Percentiles rank a stretch among this genome's conserved stretches.
Evolutionary conservation across 2,888 invertebrate genomes (phyloP).

Genomic region (Hirtodrosophila alboralis): DNA sequence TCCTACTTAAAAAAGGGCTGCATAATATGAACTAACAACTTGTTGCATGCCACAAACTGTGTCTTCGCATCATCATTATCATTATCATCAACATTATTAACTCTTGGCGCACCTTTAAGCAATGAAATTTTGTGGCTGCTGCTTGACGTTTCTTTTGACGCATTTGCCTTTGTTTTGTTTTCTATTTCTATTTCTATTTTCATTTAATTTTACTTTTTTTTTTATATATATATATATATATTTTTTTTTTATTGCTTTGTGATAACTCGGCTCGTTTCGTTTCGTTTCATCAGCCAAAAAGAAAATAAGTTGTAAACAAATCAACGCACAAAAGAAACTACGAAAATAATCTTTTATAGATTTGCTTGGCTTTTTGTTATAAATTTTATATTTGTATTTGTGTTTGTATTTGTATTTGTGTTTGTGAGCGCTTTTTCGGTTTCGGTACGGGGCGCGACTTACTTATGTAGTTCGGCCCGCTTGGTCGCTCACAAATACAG

Average conservation of each 20-base stretch:
- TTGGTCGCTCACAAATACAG: constrained; percentile 34
- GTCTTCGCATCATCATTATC: constrained; percentile 5
- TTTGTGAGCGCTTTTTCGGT: constrained; percentile 13
- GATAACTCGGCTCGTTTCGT: constrained; percentile 60
- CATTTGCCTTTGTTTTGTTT: constrained; percentile 61
- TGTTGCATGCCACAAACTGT: constrained; percentile 17
- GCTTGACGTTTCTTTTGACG: constrained; percentile 44
- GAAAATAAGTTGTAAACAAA: constrained; percentile 79
- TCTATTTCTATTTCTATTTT: constrained; percentile 59
- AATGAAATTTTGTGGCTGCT: constrained; percentile 38
- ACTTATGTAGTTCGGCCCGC: constrained; percentile 41
- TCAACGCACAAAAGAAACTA: constrained; percentile 78
- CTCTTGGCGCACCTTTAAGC: constrained; percentile 30
- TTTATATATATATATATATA: too few species aligned
- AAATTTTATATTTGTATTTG: constrained; percentile 16
- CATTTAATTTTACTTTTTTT: constrained; percentile 56
- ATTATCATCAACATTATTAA: constrained; percentile 22
- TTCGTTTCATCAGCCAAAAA: constrained; percentile 66
- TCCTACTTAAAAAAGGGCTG: too few species aligned
- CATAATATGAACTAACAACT: constrained; percentile 13
- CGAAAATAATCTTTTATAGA: constrained; percentile 77
- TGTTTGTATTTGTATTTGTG: constrained; percentile 6
- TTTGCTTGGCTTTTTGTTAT: constrained; percentile 48
- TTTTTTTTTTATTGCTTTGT: constrained; percentile 53
- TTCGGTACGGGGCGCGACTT: constrained; percentile 47